A percentile compares a stretch with the other conserved stretches of the same genome.
These are phyloP conservation scores for Ephestia elutella DNA, from an alignment of 1,140 invertebrate genomes.

Conservation along the genomic window DNA sequence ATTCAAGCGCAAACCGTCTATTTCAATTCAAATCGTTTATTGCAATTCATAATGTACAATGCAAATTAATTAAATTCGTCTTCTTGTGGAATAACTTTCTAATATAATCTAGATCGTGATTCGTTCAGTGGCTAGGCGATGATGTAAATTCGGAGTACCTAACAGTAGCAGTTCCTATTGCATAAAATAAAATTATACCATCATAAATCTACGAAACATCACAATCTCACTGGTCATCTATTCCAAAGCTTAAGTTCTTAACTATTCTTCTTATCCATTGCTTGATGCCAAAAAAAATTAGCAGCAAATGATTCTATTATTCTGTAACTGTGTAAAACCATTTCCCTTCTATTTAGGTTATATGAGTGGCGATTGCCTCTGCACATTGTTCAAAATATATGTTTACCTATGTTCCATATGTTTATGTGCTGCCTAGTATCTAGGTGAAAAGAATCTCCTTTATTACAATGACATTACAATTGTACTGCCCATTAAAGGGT, in stretches of 20 bases:
- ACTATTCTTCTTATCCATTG: conserved; percentile 52
- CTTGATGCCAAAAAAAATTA: conserved; percentile 72
- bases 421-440: conserved; percentile 15
- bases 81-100: no score
- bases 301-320: conserved; percentile 55
- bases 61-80: no score
- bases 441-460: conserved; percentile 5
- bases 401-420: not conserved
- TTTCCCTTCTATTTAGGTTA: conserved; percentile 60
- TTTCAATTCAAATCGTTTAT: no score
- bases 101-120: no score
- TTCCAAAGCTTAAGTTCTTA: conserved; percentile 63
- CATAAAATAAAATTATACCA: not conserved
- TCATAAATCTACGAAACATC: conserved; percentile 12
- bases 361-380: conserved; percentile 31
- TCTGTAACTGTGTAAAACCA: conserved; percentile 56
- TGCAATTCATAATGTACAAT: no score
- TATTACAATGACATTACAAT: not conserved
- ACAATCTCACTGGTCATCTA: conserved; percentile 61
- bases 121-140: no score
- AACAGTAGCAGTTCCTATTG: no score
- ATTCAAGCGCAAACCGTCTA: no score
- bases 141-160: no score
- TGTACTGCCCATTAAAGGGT: no score
- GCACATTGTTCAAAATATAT: conserved; percentile 12